Evolutionary conservation across 92 coral and sea anemone species (phyloP).

Genomic region (Umimayanthus chanpuru): DNA sequence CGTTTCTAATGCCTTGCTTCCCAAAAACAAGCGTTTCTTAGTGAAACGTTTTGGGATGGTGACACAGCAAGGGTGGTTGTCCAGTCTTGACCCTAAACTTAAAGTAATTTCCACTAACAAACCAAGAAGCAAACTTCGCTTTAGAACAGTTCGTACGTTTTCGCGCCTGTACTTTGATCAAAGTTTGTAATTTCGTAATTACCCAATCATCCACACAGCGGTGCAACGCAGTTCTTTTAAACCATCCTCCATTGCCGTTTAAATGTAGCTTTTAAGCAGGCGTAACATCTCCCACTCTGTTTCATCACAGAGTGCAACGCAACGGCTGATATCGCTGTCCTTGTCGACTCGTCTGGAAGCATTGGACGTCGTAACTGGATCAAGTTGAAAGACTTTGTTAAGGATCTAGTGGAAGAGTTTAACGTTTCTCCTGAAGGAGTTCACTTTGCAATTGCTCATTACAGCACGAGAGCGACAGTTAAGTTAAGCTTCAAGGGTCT

Average conservation of each 20-base stretch:
- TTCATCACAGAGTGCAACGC: constrained; percentile 19
- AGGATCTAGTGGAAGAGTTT: constrained; percentile 22
- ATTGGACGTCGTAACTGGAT: constrained; percentile 21
- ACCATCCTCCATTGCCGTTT: not conserved
- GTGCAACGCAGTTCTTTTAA: not conserved
- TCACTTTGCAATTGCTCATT: constrained; percentile 24
- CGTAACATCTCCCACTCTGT: not conserved
- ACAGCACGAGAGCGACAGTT: constrained; percentile 22
- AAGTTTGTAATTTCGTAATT: too few relatives aligned
- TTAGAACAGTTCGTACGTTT: not conserved
- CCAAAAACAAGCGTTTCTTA: too few relatives aligned
- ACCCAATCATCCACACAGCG: too few relatives aligned
- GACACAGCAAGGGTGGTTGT: not conserved
- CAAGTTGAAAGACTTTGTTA: constrained; percentile 12
- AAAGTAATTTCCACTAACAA: too few relatives aligned
- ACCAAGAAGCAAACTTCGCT: too few relatives aligned
- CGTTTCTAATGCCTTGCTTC: too few relatives aligned
- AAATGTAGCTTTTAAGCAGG: not conserved
- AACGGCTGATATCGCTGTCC: constrained; percentile 35
- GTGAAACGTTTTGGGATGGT: not conserved
- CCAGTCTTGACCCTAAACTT: not conserved
- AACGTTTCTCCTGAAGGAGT: constrained; percentile 11
- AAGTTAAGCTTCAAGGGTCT: constrained; percentile 28
- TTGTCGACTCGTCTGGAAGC: constrained; percentile 41
- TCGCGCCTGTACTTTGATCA: not conserved